These are phyloP conservation scores for Dendroctonus valens DNA, from an alignment of 1,140 invertebrate species.

Conservation along the genomic window DNA sequence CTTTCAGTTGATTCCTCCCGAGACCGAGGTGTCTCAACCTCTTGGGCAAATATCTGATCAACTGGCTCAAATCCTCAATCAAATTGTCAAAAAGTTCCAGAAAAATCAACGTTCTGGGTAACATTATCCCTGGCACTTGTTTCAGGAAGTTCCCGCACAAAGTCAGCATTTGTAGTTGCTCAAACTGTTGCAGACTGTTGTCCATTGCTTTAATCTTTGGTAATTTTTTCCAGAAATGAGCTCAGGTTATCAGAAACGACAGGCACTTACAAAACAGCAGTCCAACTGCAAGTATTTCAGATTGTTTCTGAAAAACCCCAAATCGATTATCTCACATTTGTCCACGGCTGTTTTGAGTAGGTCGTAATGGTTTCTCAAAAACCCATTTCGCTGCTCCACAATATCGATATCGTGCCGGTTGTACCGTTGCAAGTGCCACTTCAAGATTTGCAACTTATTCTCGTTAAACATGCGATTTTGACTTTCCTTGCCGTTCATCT, in stretches of 20 bases:
- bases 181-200: slow-evolving; percentile 30
- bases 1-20: slow-evolving; percentile 26
- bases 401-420: slow-evolving; percentile 22
- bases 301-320: slow-evolving; percentile 35
- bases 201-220: slow-evolving; percentile 38
- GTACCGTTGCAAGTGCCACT: slow-evolving; percentile 36
- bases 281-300: slow-evolving; percentile 28
- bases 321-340: slow-evolving; percentile 34
- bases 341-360: slow-evolving; percentile 36
- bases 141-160: slow-evolving; percentile 39
- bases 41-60: slow-evolving; percentile 32
- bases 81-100: slow-evolving; percentile 41
- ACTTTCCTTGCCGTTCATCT: slow-evolving; percentile 34
- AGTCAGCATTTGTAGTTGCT: slow-evolving; percentile 37
- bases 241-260: not conserved
- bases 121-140: slow-evolving; percentile 27
- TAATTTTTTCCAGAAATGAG: not conserved
- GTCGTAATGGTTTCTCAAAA: slow-evolving; percentile 25
- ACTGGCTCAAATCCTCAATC: slow-evolving; percentile 32
- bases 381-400: slow-evolving; percentile 33
- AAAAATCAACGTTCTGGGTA: slow-evolving; percentile 39
- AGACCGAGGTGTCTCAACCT: slow-evolving; percentile 34
- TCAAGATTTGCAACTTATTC: slow-evolving; percentile 38
- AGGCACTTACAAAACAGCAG: slow-evolving; percentile 24
- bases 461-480: slow-evolving; percentile 38